Evolutionary conservation across 2,113 vertebrate genomes (phyloP), one percentile per base, ranked within the genome.

Genomic region (Toxostoma redivivum): DNA sequence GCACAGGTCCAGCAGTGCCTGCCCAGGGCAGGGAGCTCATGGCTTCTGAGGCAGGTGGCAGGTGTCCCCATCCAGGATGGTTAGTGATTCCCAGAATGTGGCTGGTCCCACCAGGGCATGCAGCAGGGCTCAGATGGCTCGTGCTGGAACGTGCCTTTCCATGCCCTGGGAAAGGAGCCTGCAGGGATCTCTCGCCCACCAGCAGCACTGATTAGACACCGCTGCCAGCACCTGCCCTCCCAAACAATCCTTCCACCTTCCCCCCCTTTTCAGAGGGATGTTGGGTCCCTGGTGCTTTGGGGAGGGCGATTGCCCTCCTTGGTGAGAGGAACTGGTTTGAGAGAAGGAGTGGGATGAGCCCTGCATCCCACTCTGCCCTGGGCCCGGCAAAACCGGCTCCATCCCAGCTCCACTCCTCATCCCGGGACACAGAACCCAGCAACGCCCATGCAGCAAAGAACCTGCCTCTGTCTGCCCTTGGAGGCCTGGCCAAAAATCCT

Each of bases 361-460:
- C 70, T 31, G 33, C 44, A 5, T 47, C 76, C 57, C 0, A 0
- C 86, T 76, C 50, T 51, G 79, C 72, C 82, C 47, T 2, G 0
- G 38, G 73, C 60, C 38, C 3, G 4, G 82, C 54, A 77, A 17
- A 88, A 53, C 71, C 20, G 0, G 71, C 89, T 91, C 37, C n/a
- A 11, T 62, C 81, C 81, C 85, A 28, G 64, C 85, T 79, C 71
- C 37, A 0, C 81, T 84, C 44, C 62, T 58, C 62, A 2, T 82
- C 67, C 77, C 0, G 0, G 81, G 54, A 50, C 28, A 3, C 53
- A 10, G 56, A 56, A 20, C 44, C 64, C n/a, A 2, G 74, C 73
- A 70, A 21, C 0, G 0, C 30, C 35, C 1, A 0, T 0, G 20
- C 7, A 3, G 71, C 60, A 2, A 16, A 24, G 73, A 33, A 21